These are phyloP conservation scores for Chironomus tentans DNA, from an alignment of 2,888 invertebrate genomes.

Conservation along the genomic window DNA sequence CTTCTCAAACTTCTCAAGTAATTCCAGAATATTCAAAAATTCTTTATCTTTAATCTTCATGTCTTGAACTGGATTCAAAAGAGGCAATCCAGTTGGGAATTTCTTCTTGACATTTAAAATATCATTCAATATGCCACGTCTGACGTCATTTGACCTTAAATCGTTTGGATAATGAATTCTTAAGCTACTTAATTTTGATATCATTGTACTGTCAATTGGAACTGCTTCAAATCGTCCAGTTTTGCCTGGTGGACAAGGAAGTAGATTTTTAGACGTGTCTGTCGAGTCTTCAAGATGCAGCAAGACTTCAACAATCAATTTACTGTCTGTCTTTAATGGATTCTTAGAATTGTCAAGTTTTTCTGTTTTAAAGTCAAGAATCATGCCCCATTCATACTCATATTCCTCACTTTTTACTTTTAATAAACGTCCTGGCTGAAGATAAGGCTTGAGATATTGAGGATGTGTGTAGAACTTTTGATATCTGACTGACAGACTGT, in stretches of 20 bases:
- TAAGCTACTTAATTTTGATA: constrained; percentile 81
- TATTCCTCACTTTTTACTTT: constrained; percentile 79
- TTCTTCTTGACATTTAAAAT: constrained; percentile 83
- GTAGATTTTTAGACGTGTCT: constrained; percentile 50
- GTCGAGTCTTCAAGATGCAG: constrained; percentile 65
- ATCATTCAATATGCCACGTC: constrained; percentile 75
- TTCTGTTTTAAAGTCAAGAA: constrained; percentile 83
- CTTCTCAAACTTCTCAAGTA: constrained; percentile 74
- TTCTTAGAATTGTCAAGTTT: constrained; percentile 42
- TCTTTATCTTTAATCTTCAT: constrained; percentile 86
- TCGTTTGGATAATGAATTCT: constrained; percentile 87
- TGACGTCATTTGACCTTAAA: constrained; percentile 71
- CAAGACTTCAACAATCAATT: constrained; percentile 69
- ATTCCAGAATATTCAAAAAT: constrained; percentile 71
- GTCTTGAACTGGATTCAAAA: constrained; percentile 87
- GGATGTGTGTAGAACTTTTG: constrained; percentile 73
- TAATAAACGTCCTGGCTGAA: constrained; percentile 88
- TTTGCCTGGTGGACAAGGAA: constrained; percentile 60
- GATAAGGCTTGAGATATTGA: constrained; percentile 81
- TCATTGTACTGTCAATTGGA: constrained; percentile 70
- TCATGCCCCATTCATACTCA: constrained; percentile 94
- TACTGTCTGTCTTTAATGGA: constrained; percentile 44
- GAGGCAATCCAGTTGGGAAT: constrained; percentile 78
- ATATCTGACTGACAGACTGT: constrained; percentile 64
- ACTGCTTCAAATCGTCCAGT: constrained; percentile 83